Conservation (phyloP, 2,797 vertebrate genomes). For the Acanthornis magna region DNA sequence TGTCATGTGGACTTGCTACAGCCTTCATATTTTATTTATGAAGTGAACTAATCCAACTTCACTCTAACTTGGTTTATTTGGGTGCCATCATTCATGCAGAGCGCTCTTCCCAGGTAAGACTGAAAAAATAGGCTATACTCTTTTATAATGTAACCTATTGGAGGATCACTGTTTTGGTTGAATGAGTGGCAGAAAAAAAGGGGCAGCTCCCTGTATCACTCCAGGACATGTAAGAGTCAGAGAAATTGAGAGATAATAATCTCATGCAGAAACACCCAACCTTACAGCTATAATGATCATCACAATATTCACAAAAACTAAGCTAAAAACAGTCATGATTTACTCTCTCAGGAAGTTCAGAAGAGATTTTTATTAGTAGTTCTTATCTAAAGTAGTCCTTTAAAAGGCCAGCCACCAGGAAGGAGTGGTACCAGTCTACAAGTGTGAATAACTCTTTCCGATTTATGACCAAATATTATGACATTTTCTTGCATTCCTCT, state of each 20-base stretch:
- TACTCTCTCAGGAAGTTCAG: neutral
- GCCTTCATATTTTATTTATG: neutral
- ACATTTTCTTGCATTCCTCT: neutral
- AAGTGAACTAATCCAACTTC: neutral
- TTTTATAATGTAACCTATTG: neutral
- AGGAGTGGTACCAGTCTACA: neutral
- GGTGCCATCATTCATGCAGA: neutral
- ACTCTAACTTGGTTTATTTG: neutral
- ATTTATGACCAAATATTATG: neutral
- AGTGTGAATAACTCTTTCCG: neutral
- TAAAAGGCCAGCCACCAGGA: neutral
- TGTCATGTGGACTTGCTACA: neutral
- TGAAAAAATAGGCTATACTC: neutral
- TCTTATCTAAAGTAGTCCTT: neutral
- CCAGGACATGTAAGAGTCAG: neutral
- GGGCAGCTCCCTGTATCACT: neutral
- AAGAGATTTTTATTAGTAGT: neutral
- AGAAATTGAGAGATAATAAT: neutral
- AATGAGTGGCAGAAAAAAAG: neutral
- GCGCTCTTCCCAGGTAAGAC: neutral
- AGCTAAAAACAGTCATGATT: neutral
- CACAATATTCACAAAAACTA: neutral
- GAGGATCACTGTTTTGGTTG: neutral
- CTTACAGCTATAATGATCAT: neutral
- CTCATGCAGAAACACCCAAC: neutral